Conservation (phyloP, 2,797 vertebrate species). For the Phoebastria nigripes region DNA sequence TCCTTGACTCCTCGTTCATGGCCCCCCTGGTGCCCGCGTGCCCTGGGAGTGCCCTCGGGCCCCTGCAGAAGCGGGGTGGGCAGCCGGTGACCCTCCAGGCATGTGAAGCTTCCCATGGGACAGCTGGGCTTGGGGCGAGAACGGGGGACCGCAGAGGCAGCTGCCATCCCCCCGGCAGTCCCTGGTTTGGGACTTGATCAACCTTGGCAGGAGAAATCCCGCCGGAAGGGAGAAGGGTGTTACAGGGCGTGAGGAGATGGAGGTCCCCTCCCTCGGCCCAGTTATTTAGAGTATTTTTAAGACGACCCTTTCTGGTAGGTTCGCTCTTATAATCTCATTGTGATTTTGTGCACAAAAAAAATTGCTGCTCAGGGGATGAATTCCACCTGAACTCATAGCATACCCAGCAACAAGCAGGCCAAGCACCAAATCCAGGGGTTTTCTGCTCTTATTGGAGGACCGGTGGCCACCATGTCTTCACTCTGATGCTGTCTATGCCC, state of each 20-base stretch:
- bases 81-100: neutral
- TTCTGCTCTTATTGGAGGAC: neutral
- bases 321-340: neutral
- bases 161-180: accelerated
- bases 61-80: neutral
- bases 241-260: neutral
- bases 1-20: neutral
- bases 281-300: neutral
- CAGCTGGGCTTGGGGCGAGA: neutral
- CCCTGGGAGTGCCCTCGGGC: neutral
- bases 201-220: neutral
- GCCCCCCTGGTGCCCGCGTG: accelerated
- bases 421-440: neutral
- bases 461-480: neutral
- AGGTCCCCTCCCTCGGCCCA: neutral
- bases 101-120: neutral
- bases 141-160: accelerated
- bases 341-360: accelerated
- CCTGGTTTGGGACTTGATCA: neutral
- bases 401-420: neutral
- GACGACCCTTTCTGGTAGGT: neutral
- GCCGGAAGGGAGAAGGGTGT: accelerated
- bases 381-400: neutral
- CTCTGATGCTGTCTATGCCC: neutral
- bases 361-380: neutral